Evolutionary conservation across 2,888 invertebrate genomes (phyloP).

Genomic region (Aphidius colemani): DNA sequence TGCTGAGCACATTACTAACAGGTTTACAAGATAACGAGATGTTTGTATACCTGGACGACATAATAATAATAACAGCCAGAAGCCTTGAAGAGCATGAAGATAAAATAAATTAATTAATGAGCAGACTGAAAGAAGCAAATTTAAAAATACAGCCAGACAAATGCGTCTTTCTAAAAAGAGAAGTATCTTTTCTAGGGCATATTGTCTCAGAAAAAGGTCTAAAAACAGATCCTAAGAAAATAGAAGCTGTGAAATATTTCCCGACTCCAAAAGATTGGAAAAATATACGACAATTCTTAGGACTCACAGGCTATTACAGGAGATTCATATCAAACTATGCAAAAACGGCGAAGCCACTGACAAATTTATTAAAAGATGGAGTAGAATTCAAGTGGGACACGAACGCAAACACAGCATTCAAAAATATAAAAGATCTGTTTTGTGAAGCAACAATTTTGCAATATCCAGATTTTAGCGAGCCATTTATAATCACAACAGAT

Average conservation of each 20-base stretch:
- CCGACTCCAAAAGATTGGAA: slow-evolving; percentile 6
- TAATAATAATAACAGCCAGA: slow-evolving; percentile 6
- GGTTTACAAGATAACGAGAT: slow-evolving; percentile 7
- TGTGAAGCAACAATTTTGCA: not conserved
- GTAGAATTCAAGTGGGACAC: not conserved
- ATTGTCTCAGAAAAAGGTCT: not conserved
- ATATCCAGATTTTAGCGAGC: not conserved
- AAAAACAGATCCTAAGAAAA: not conserved
- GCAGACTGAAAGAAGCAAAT: slow-evolving; percentile 9
- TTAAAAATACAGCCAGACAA: slow-evolving; percentile 17
- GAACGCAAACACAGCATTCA: slow-evolving; percentile 1
- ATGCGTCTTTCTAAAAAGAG: not conserved
- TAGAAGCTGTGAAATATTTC: not conserved
- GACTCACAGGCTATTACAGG: no score
- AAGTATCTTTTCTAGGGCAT: slow-evolving; percentile 11
- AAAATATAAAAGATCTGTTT: not conserved
- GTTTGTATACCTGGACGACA: slow-evolving; percentile 18
- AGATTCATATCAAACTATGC: no score
- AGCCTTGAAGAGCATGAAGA: slow-evolving; percentile 11
- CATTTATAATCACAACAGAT: slow-evolving; percentile 1
- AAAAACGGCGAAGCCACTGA: not conserved
- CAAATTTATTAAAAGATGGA: not conserved
- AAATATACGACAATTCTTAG: not conserved
- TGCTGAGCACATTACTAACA: slow-evolving; percentile 7
- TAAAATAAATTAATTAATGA: slow-evolving; percentile 9